Evolutionary conservation across 2,113 vertebrate species (phyloP).

Genomic region (Paradisaea rubra): DNA sequence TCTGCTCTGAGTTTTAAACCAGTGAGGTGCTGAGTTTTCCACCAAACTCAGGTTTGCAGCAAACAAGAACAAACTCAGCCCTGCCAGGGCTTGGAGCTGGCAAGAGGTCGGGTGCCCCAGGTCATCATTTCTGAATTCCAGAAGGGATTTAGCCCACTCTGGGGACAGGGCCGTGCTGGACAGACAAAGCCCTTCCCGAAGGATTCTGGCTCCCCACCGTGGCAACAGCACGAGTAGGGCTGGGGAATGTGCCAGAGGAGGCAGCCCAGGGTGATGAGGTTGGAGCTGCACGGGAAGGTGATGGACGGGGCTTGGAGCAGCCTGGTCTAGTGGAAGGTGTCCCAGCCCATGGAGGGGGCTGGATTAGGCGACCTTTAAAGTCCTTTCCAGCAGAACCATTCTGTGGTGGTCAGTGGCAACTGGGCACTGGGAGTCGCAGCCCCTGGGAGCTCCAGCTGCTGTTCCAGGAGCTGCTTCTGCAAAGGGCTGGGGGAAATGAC

Average conservation of each 20-base stretch:
- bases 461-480: neutral
- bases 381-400: neutral
- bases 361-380: neutral
- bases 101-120: accelerated
- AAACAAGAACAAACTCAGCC: neutral
- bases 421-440: accelerated
- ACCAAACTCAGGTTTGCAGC: neutral
- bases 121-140: accelerated
- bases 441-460: neutral
- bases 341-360: neutral
- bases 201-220: slow-evolving; percentile 43
- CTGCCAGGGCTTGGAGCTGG: neutral
- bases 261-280: accelerated
- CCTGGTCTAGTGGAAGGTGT: neutral
- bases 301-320: neutral
- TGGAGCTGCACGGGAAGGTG: neutral
- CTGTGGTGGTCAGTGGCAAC: neutral
- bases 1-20: neutral
- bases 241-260: neutral
- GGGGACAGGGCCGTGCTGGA: neutral
- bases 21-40: neutral
- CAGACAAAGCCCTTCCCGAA: neutral
- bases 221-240: neutral
- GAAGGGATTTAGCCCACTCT: neutral
- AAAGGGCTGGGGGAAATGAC: neutral